Base-by-base conservation (phyloP, 35 echinoderm and acorn worm species). In the Chiridota heheva region DNA sequence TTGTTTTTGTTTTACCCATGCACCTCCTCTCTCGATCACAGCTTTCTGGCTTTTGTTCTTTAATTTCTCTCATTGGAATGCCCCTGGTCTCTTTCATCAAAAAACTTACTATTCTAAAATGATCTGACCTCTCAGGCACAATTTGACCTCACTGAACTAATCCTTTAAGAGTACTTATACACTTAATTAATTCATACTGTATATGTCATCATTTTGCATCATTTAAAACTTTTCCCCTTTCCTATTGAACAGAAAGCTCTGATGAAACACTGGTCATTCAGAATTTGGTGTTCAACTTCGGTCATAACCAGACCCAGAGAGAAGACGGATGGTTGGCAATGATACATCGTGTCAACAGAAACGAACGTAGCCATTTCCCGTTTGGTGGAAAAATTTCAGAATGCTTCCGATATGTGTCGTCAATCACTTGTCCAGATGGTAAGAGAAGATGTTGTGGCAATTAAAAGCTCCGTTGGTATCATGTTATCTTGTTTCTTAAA, bases 271-370 rank as follows among this genome's bases (percentile, higher is more conserved):
- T 88, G 44, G 76, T 91, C n/a, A 73, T 91, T 33, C 88, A 97
- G 79, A 89, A 97, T 62, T 48, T 97, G 30, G 48, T 84, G 20
- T 97, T 97, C 69, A 86, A 83, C 66, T 81, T 97, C 2, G 94
- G 94, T 42, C 94, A 97, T 63, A 97, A 97, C 69, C 94, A 97
- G 81, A 91, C 89, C 17, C 83, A 91, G 69, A 67, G 94, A 59
- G 86, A 84, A 40, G 80, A 97, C 58, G 88, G 88, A 13, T 91
- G 76, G 47, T 73, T 97, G 72, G 94, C 87, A 2, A 91, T 82
- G 44, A 97, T 97, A 18, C 79, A 87, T 59, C 44, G 94, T 16
- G 89, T 97, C n/a, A 78, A 90, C 22, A 44, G 85, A 16, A 86
- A 80, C 40, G 94, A 91, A 24, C 73, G 81, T n/a, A 83, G 73